Evolutionary conservation across 1,140 invertebrate genomes (phyloP).

Genomic region (Dryas iulia): DNA sequence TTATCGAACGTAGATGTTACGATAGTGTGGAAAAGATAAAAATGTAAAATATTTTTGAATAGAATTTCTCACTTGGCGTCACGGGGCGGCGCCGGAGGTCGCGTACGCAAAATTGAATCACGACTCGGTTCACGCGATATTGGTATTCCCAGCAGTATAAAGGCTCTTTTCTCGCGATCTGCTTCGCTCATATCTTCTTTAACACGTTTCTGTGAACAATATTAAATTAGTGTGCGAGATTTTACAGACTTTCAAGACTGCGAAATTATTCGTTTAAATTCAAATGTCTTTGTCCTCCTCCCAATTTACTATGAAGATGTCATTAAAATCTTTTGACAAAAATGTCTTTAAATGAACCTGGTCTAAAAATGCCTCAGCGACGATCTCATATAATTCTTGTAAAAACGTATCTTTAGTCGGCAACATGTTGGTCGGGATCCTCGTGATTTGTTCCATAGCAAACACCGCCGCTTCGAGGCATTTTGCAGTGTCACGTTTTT

Average conservation of each 20-base stretch:
- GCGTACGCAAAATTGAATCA: slow-evolving; percentile 59
- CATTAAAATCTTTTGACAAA: not conserved
- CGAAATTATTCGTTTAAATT: not conserved
- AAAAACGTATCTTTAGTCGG: slow-evolving; percentile 64
- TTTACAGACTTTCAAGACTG: not conserved
- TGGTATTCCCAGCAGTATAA: slow-evolving; percentile 63
- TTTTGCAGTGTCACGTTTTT: slow-evolving; percentile 57
- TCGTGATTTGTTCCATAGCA: slow-evolving; percentile 63
- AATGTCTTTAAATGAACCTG: slow-evolving; percentile 39
- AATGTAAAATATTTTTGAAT: slow-evolving; percentile 10
- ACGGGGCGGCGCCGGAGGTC: slow-evolving; percentile 54
- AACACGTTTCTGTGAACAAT: slow-evolving; percentile 62
- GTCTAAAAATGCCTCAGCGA: slow-evolving; percentile 62
- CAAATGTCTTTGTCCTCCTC: not conserved
- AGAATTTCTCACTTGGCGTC: slow-evolving; percentile 51
- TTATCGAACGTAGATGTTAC: not conserved
- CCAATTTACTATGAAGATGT: not conserved
- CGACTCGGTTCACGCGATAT: slow-evolving; percentile 67
- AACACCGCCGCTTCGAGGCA: slow-evolving; percentile 66
- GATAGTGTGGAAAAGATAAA: not conserved
- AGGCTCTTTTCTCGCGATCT: slow-evolving; percentile 64
- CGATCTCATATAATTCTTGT: slow-evolving; percentile 53
- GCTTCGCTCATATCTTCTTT: slow-evolving; percentile 59
- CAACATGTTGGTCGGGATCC: slow-evolving; percentile 52
- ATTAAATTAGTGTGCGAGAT: not conserved